phyloP scores from a whole-genome alignment of 2,113 vertebrate genomes.

The Tachysurus vachellii region DNA sequence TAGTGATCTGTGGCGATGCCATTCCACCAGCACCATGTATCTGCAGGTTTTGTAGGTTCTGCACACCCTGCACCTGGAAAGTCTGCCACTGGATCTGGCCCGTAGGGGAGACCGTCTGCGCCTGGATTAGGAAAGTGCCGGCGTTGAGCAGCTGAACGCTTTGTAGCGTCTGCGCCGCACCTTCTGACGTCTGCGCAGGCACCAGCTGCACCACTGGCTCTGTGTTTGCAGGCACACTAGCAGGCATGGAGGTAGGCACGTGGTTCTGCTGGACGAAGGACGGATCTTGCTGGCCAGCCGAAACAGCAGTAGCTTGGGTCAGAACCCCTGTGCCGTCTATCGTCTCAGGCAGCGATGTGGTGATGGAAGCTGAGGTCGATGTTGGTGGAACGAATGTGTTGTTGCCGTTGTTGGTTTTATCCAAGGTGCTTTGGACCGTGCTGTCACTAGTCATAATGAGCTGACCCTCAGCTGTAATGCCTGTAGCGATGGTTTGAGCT shows the following conservation, averaged over 20 bases:
- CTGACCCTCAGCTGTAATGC: constrained; percentile 92
- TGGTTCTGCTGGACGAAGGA: constrained; percentile 93
- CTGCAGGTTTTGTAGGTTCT: constrained; percentile 98
- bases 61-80: constrained; percentile 98
- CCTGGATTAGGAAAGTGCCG: constrained; percentile 97
- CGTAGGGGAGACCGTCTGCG: constrained; percentile 94
- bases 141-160: constrained; percentile 97
- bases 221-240: background rate
- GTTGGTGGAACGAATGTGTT: constrained; percentile 93
- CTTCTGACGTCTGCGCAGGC: constrained; percentile 83
- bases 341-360: constrained; percentile 90
- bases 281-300: constrained; percentile 83
- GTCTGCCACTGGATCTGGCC: constrained; percentile 99
- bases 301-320: constrained; percentile 90
- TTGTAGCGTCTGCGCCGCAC: constrained; percentile 88
- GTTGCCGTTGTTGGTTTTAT: constrained; percentile 76
- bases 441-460: constrained; percentile 86
- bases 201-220: constrained; percentile 72
- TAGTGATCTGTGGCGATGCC: constrained; percentile 87
- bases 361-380: constrained; percentile 74
- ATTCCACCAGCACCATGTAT: constrained; percentile 71
- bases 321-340: constrained; percentile 95
- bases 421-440: constrained; percentile 72
- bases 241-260: constrained; percentile 35
- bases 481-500: constrained; percentile 92